Conservation (phyloP, 1,140 invertebrate genomes). For the Drosophila trapezifrons region DNA sequence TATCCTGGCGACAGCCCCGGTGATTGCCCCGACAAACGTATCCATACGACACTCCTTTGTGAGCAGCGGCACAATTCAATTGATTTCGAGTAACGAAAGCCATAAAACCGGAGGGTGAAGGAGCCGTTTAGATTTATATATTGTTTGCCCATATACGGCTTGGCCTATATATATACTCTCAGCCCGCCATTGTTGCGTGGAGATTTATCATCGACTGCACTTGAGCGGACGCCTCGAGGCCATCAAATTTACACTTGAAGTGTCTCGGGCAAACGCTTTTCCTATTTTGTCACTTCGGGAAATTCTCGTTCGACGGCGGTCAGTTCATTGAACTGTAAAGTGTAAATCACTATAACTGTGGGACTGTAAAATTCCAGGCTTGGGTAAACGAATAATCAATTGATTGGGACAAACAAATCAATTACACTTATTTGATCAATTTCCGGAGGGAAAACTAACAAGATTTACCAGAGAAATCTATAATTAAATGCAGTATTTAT, state of each 20-base stretch:
- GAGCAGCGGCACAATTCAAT: constrained; percentile 57
- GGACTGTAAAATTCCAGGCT: constrained; percentile 25
- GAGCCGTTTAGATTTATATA: constrained; percentile 16
- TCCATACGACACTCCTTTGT: constrained; percentile 28
- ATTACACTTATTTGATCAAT: no score
- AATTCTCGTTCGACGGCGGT: constrained; percentile 6
- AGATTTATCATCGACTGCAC: constrained; percentile 76
- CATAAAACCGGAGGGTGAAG: constrained; percentile 44
- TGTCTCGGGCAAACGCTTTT: constrained; percentile 59
- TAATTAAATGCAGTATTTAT: no score
- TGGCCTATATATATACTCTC: constrained; percentile 41
- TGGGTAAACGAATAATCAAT: constrained; percentile 14
- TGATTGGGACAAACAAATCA: constrained; percentile 51
- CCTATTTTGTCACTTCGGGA: constrained; percentile 16
- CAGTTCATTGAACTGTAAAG: constrained; percentile 58
- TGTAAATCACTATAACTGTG: constrained; percentile 27
- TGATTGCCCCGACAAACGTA: constrained; percentile 57
- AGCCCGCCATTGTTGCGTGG: constrained; percentile 39
- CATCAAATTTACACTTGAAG: constrained; percentile 76
- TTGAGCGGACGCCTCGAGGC: constrained; percentile 59
- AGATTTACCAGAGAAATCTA: no score
- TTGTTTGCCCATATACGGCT: constrained; percentile 32
- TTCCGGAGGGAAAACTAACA: no score
- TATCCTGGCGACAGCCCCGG: constrained; percentile 4
- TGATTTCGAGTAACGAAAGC: constrained; percentile 63